phyloP scores from a whole-genome alignment of 2,797 vertebrate genomes.

The Jordanella pulchra region DNA sequence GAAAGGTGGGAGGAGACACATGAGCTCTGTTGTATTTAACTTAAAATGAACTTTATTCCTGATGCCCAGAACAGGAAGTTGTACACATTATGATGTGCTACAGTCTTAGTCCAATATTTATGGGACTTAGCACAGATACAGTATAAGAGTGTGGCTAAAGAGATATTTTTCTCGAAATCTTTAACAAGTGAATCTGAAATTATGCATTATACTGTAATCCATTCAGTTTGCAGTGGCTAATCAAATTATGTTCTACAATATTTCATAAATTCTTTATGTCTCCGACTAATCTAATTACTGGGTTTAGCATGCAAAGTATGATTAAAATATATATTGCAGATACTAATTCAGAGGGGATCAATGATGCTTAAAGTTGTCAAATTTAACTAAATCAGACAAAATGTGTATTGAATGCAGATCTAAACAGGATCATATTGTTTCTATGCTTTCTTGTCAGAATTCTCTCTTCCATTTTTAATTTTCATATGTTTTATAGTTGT shows the following conservation, averaged over 20 bases:
- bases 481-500: too few relatives aligned
- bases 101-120: too few relatives aligned
- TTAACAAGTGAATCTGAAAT: constrained; percentile 27
- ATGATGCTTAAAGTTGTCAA: background rate
- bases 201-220: constrained; percentile 7
- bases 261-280: background rate
- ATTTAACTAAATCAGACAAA: background rate
- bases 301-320: background rate
- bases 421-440: background rate
- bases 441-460: background rate
- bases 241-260: background rate
- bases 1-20: too few relatives aligned
- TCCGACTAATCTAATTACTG: too few relatives aligned
- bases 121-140: too few relatives aligned
- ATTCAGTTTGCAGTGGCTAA: constrained; percentile 10
- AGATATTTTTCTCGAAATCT: constrained; percentile 12
- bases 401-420: background rate
- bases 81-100: too few relatives aligned
- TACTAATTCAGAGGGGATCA: background rate
- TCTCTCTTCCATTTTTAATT: background rate
- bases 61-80: background rate
- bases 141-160: constrained; percentile 17
- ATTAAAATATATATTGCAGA: background rate
- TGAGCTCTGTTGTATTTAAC: background rate
- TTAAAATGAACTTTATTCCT: background rate